A percentile compares a stretch with the other conserved stretches of the same genome.
These are phyloP conservation scores for Sebastes vulpes DNA, from an alignment of 2,797 vertebrate genomes.

Conservation along the genomic window DNA sequence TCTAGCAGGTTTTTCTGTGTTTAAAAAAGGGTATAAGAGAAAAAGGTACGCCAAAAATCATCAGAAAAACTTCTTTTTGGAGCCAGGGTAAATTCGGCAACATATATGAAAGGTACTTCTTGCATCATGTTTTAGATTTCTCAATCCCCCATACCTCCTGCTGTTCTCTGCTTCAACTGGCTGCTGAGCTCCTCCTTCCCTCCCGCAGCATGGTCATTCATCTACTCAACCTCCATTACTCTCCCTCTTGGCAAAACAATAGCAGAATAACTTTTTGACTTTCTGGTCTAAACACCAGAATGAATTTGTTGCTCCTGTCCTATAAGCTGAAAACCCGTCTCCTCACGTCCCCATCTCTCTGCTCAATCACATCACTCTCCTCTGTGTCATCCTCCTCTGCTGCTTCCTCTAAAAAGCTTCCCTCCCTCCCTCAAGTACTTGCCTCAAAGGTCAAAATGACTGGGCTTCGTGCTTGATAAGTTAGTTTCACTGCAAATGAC, in stretches of 20 bases:
- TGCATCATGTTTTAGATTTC: background rate
- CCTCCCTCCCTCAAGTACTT: background rate
- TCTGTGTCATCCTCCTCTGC: background rate
- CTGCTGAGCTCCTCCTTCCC: background rate
- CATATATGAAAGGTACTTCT: background rate
- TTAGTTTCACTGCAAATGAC: constrained; percentile 25
- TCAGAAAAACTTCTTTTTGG: background rate
- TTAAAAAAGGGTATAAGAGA: background rate
- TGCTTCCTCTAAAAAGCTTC: background rate
- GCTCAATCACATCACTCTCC: constrained; percentile 8
- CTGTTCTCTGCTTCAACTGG: background rate
- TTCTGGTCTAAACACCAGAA: background rate
- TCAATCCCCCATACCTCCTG: background rate
- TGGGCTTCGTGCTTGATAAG: background rate
- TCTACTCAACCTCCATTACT: background rate
- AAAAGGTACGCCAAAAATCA: background rate
- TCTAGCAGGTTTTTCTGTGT: too few relatives aligned
- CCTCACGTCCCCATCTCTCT: background rate
- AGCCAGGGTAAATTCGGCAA: background rate
- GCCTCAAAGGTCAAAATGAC: constrained; percentile 37
- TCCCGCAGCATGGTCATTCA: background rate
- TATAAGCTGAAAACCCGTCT: background rate
- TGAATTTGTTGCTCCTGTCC: background rate
- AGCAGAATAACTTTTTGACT: constrained; percentile 13
- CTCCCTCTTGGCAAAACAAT: background rate